A percentile compares a stretch with the other conserved stretches of the same genome.
Evolutionary conservation across 2,888 invertebrate species (phyloP).

Genomic region (Embidobia sp.): DNA sequence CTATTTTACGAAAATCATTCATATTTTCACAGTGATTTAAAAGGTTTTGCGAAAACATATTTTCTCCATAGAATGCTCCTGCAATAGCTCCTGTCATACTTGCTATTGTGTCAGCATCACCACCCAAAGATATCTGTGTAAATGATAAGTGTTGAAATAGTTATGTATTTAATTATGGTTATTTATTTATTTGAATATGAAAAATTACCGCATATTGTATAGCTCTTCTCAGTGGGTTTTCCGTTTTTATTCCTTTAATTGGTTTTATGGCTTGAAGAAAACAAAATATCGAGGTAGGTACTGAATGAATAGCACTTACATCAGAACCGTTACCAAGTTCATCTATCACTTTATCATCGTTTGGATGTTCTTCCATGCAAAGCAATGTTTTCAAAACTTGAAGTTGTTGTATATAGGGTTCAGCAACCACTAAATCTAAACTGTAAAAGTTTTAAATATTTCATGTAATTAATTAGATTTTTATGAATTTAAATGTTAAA

Average conservation of each 20-base stretch:
- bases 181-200: not conserved
- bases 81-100: constrained; percentile 88
- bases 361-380: constrained; percentile 79
- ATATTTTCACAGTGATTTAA: constrained; percentile 85
- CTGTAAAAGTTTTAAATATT: constrained; percentile 69
- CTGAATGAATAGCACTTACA: constrained; percentile 86
- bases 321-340: constrained; percentile 83
- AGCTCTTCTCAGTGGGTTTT: constrained; percentile 85
- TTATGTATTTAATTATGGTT: not conserved
- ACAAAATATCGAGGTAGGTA: constrained; percentile 88
- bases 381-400: constrained; percentile 83
- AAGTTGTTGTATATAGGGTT: constrained; percentile 84
- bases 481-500: too few species aligned
- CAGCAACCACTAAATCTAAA: constrained; percentile 78
- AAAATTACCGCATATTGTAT: constrained; percentile 84
- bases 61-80: constrained; percentile 86
- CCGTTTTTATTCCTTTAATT: constrained; percentile 82
- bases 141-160: too few species aligned
- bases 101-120: constrained; percentile 90
- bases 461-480: too few species aligned
- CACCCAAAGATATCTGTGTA: constrained; percentile 85
- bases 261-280: constrained; percentile 84
- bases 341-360: constrained; percentile 82
- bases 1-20: constrained; percentile 82
- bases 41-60: constrained; percentile 82